Evolutionary conservation across 2,888 invertebrate genomes (phyloP).

Genomic region (Sesia bembeciformis): DNA sequence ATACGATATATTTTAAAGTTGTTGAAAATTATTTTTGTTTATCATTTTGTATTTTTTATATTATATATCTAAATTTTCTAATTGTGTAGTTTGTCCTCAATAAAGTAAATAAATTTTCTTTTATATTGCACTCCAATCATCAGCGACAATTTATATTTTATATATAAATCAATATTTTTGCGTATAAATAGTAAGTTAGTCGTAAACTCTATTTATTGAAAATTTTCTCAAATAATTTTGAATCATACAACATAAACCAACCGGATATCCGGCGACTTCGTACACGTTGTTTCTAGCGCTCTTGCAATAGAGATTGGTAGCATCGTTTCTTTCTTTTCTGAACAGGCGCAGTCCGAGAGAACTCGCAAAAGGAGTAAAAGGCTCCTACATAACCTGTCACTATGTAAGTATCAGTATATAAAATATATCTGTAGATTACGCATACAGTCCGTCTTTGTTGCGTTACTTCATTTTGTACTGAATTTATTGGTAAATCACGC

Average conservation of each 20-base stretch:
- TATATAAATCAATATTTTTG: neutral
- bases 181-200: neutral
- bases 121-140: neutral
- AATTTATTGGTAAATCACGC: constrained; percentile 18
- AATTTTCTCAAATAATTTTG: constrained; percentile 17
- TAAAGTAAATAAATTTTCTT: neutral
- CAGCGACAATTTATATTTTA: neutral
- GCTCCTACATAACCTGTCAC: constrained; percentile 75
- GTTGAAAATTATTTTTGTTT: constrained; percentile 14
- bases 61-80: neutral
- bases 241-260: constrained; percentile 32
- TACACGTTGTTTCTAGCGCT: constrained; percentile 67
- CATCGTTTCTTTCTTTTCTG: constrained; percentile 72
- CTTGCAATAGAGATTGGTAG: constrained; percentile 65
- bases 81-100: neutral
- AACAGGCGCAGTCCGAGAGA: constrained; percentile 73
- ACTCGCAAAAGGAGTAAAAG: constrained; percentile 74
- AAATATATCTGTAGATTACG: constrained; percentile 29
- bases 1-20: constrained; percentile 16
- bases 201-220: neutral
- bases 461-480: constrained; percentile 10
- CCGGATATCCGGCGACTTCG: constrained; percentile 70
- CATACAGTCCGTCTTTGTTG: constrained; percentile 15
- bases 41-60: constrained; percentile 13
- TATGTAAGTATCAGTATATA: constrained; percentile 57